Base-by-base conservation (phyloP, 2,113 vertebrate species). In the Lepisosteus oculatus region DNA sequence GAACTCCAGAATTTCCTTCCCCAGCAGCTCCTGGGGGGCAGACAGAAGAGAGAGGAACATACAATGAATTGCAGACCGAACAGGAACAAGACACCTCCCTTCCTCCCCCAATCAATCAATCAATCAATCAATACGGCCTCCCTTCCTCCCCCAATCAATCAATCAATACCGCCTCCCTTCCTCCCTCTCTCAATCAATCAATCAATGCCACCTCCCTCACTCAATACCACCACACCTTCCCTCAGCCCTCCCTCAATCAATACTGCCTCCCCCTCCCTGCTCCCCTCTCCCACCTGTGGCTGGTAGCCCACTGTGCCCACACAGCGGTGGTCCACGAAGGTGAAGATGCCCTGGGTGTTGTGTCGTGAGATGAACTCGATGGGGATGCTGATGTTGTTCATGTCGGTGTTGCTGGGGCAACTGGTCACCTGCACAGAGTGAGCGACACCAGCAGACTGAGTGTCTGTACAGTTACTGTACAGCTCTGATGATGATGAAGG, bases 291-390 rank as follows among this genome's bases (percentile, higher is more conserved):
- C 75, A 99, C 97, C 95, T 98, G 95, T 0, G 97, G 96, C 80
- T 98, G 96, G 86, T 96, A 98, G 72, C 95, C 95, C 0, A 98
- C 89, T 0, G 95, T 96, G 1, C 94, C 92, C 75, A 95, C 74
- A 8, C 95, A 98, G 17, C 97, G 95, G 74, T 98, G 96, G 78
- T 99, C 97, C 13, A 98, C 94, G 51, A 99, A 99, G 56, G 96
- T 99, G 85, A 98, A 99, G 7, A 92, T 74, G 0, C 97, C 94
- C 0, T 95, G 94, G 2, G 92, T 93, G 84, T 94, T 98, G 84
- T 99, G 97, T 0, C 97, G 85, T 51, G 97, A 99, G 81, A 99
- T 98, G 87, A 99, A 99, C 72, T 99, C 97, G 0, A 93, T 94
- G 0, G 97, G 97, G 66, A 95, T 92, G 43, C 91, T 95, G 43